Percentiles rank a stretch among this genome's conserved stretches.
Evolutionary conservation across 2,888 invertebrate species (phyloP).

Genomic region (Laspeyria flexula): DNA sequence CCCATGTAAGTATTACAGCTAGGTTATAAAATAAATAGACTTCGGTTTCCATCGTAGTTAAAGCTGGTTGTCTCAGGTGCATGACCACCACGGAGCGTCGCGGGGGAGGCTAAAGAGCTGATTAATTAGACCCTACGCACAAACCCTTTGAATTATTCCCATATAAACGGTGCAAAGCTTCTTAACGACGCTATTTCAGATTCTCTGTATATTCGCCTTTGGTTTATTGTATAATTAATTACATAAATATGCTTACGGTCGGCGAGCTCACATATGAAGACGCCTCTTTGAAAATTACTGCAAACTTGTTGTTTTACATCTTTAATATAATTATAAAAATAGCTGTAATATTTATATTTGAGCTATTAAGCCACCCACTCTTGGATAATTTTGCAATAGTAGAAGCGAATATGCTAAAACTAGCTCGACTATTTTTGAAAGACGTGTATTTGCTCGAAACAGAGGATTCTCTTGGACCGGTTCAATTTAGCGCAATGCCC

Average conservation of each 20-base stretch:
- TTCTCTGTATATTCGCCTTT: slow-evolving; percentile 56
- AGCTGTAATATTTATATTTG: too few species aligned
- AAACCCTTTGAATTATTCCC: slow-evolving; percentile 72
- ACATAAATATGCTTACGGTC: not conserved
- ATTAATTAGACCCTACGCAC: slow-evolving; percentile 69
- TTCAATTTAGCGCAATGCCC: not conserved
- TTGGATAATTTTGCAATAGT: too few species aligned
- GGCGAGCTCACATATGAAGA: not conserved
- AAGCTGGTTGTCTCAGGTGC: slow-evolving; percentile 64
- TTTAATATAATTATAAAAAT: too few species aligned
- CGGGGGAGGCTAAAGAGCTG: slow-evolving; percentile 52
- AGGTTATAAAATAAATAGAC: slow-evolving; percentile 38
- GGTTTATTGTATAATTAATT: slow-evolving; percentile 47
- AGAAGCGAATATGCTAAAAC: too few species aligned
- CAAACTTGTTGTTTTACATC: too few species aligned
- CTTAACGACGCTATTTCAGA: slow-evolving; percentile 62
- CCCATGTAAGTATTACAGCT: not conserved
- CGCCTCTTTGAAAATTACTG: too few species aligned
- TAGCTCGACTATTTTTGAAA: too few species aligned
- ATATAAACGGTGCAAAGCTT: slow-evolving; percentile 63
- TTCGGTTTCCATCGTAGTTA: slow-evolving; percentile 55
- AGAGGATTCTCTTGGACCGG: not conserved
- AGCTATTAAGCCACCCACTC: too few species aligned
- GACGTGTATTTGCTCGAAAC: not conserved
- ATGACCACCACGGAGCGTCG: slow-evolving; percentile 39